These are phyloP conservation scores for Ruditapes philippinarum DNA, from an alignment of 1,140 invertebrate genomes.

Conservation along the genomic window DNA sequence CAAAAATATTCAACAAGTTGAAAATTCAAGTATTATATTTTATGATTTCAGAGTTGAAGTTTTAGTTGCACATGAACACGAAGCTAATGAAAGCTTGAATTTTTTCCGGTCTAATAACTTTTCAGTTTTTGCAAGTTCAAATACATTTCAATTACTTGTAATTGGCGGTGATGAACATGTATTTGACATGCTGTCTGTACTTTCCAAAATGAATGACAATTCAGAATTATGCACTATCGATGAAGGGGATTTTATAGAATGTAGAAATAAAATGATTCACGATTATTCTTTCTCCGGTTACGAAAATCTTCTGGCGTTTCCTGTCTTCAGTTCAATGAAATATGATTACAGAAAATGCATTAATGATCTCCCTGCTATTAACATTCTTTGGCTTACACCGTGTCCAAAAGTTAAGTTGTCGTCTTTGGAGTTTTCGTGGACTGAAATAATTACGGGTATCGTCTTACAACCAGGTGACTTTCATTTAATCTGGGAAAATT, in stretches of 20 bases:
- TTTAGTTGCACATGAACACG: background rate
- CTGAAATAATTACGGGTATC: too few relatives aligned
- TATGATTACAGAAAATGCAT: background rate
- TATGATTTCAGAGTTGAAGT: background rate
- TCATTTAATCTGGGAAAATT: too few relatives aligned
- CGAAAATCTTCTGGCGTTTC: background rate
- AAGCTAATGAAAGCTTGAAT: too few relatives aligned
- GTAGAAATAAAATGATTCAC: background rate
- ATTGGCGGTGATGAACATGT: background rate
- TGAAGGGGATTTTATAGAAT: background rate
- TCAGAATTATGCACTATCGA: background rate
- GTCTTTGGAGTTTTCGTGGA: background rate
- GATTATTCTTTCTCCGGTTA: background rate
- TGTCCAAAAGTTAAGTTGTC: too few relatives aligned
- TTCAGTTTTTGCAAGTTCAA: background rate
- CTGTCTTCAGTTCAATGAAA: background rate
- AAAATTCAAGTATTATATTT: background rate
- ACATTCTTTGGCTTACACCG: background rate
- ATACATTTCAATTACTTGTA: background rate
- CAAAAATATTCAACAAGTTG: background rate
- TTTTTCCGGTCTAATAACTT: background rate
- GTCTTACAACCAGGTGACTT: too few relatives aligned
- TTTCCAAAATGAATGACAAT: background rate
- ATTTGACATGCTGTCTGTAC: background rate
- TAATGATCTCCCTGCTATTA: background rate